Evolutionary conservation across 2,797 vertebrate genomes (phyloP).

Genomic region (Rallus crepitans): DNA sequence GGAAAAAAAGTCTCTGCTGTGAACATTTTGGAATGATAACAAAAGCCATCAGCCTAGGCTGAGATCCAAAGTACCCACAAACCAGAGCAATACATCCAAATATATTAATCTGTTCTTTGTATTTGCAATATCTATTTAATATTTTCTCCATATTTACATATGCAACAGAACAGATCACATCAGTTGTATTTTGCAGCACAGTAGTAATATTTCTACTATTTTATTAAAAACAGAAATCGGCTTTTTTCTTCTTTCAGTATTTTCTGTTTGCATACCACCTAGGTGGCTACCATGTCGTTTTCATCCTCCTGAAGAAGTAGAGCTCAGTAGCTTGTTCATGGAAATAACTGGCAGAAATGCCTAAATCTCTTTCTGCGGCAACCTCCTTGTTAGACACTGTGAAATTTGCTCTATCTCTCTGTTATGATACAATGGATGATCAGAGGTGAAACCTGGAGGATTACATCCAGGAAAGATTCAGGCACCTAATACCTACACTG

Average conservation of each 20-base stretch:
- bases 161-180: neutral
- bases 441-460: neutral
- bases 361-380: neutral
- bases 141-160: neutral
- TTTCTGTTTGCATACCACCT: neutral
- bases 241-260: neutral
- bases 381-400: neutral
- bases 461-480: neutral
- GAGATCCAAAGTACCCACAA: neutral
- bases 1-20: neutral
- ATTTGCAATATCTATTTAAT: neutral
- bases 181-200: neutral
- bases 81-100: neutral
- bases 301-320: neutral
- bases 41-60: neutral
- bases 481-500: neutral
- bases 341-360: neutral
- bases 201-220: neutral
- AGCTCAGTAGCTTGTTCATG: neutral
- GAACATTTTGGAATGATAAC: neutral
- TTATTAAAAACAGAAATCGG: neutral
- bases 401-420: neutral
- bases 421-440: neutral
- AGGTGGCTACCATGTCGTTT: neutral
- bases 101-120: neutral